Conservation (phyloP, 2,797 vertebrate genomes). For the Myoxocephalus aenaeus region DNA sequence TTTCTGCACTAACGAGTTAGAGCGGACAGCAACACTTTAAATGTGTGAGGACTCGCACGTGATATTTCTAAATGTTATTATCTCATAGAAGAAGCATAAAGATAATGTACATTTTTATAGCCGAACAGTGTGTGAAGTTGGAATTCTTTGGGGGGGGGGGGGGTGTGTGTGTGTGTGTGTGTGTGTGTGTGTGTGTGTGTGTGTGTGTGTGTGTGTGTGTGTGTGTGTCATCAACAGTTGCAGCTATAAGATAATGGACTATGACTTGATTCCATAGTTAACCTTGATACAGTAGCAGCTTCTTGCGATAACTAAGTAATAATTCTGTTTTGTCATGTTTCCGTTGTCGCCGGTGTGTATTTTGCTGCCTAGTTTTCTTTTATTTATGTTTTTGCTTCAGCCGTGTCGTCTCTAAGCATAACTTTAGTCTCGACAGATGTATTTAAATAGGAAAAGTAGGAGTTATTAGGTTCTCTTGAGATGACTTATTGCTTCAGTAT, state of each 20-base stretch:
- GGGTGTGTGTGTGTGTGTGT: constrained; percentile 14
- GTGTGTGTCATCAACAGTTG: constrained; percentile 25
- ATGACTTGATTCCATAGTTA: constrained; percentile 23
- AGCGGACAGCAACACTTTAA: neutral
- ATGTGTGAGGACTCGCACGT: no score
- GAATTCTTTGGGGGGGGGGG: neutral
- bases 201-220: constrained; percentile 12
- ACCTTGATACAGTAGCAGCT: constrained; percentile 15
- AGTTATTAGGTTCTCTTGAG: neutral
- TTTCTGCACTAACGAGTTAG: no score
- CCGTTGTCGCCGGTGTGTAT: neutral
- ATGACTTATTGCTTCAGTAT: neutral
- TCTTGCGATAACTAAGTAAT: neutral
- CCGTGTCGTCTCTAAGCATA: constrained; percentile 23
- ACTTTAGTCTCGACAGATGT: neutral
- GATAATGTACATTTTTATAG: neutral
- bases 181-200: constrained; percentile 16
- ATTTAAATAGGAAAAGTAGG: neutral
- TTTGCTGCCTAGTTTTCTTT: neutral
- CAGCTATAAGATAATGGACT: constrained; percentile 42
- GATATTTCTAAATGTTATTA: neutral
- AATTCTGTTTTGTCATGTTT: neutral
- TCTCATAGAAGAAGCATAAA: neutral
- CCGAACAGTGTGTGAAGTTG: neutral
- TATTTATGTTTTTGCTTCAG: neutral